Conservation (phyloP, 2,888 invertebrate species). For the Ormyrus labotus region DNA sequence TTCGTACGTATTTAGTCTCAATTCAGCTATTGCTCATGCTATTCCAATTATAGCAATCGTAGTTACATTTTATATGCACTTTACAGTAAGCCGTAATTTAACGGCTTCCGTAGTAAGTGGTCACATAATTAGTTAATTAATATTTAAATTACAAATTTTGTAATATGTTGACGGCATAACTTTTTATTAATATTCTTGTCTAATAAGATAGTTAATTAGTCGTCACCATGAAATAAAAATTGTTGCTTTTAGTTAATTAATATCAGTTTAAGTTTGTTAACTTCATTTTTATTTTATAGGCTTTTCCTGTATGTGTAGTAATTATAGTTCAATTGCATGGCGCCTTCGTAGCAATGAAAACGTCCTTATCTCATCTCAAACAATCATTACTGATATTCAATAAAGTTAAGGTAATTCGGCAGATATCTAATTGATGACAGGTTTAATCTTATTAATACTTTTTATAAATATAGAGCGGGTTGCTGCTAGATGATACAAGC, state of each 20-base stretch:
- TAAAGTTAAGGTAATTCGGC: slow-evolving; percentile 69
- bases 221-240: too few relatives aligned
- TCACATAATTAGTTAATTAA: not conserved
- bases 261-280: too few relatives aligned
- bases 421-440: slow-evolving; percentile 3
- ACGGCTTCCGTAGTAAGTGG: slow-evolving; percentile 79
- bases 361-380: slow-evolving; percentile 67
- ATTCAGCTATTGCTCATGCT: slow-evolving; percentile 79
- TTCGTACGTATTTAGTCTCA: slow-evolving; percentile 79
- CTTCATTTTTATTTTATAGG: slow-evolving; percentile 64
- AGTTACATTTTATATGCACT: slow-evolving; percentile 79
- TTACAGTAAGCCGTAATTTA: slow-evolving; percentile 78
- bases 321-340: slow-evolving; percentile 71
- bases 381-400: slow-evolving; percentile 66
- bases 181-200: not conserved
- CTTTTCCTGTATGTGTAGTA: slow-evolving; percentile 71
- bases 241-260: too few relatives aligned
- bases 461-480: slow-evolving; percentile 70
- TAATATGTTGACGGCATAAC: not conserved
- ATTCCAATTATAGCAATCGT: slow-evolving; percentile 81
- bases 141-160: not conserved
- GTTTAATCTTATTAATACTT: slow-evolving; percentile 22
- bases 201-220: not conserved
- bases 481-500: slow-evolving; percentile 76
- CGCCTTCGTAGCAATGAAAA: slow-evolving; percentile 68